Percentiles rank a stretch among this genome's conserved stretches.
These are phyloP conservation scores for Saturnia japonica DNA, from an alignment of 2,888 invertebrate genomes.

Conservation along the genomic window DNA sequence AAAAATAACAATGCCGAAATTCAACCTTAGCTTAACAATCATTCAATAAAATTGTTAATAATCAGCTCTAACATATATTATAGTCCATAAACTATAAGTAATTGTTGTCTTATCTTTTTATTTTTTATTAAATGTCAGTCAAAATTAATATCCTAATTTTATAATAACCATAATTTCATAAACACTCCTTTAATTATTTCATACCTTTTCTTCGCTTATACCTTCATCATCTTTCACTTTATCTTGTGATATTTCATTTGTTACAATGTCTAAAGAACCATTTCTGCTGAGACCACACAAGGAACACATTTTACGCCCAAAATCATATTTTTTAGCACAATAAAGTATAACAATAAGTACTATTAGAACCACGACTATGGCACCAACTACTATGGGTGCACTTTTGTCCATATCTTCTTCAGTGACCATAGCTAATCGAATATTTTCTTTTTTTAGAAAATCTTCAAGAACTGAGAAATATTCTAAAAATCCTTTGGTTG, in stretches of 20 bases:
- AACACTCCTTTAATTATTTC: constrained; percentile 22
- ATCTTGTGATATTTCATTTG: constrained; percentile 59
- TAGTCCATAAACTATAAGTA: not conserved
- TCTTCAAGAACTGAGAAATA: constrained; percentile 63
- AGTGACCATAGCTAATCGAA: constrained; percentile 42
- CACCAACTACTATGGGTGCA: constrained; percentile 68
- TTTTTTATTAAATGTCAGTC: not conserved
- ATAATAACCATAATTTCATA: not conserved
- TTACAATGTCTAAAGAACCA: constrained; percentile 72
- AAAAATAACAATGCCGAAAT: not conserved
- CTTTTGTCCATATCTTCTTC: constrained; percentile 64
- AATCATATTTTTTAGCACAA: constrained; percentile 64
- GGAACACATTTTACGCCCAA: constrained; percentile 56
- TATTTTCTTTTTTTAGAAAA: constrained; percentile 58
- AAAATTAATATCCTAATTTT: not conserved
- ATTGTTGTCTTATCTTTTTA: not conserved
- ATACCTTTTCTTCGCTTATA: constrained; percentile 71
- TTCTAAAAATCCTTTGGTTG: constrained; percentile 64
- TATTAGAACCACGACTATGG: constrained; percentile 60
- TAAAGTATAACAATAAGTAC: constrained; percentile 65
- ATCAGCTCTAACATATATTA: not conserved
- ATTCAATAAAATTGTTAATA: not conserved
- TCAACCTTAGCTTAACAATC: not conserved
- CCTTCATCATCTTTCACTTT: constrained; percentile 60
- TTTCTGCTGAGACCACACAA: constrained; percentile 70